Conservation (phyloP, 2,797 vertebrate species). For the Rhabdophis nuchalis region DNA sequence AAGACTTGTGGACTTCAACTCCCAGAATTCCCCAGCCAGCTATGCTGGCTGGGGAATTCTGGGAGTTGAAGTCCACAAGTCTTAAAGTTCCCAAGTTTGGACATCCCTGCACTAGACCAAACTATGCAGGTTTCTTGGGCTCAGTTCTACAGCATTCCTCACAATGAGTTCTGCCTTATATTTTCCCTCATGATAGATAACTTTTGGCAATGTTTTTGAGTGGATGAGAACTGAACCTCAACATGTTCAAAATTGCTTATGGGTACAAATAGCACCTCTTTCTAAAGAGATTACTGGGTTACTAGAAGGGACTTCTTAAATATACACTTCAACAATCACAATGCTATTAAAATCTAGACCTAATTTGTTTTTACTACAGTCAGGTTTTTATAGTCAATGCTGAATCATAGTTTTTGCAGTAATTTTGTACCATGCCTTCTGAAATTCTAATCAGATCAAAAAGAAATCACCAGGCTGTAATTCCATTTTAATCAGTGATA, state of each 20-base stretch:
- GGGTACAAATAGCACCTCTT: not conserved
- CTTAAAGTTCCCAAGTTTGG: no score
- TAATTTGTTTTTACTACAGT: not conserved
- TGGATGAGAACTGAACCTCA: not conserved
- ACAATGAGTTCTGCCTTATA: not conserved
- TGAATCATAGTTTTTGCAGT: not conserved
- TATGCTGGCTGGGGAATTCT: no score
- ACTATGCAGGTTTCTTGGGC: not conserved
- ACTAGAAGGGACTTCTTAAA: not conserved
- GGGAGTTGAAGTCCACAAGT: no score
- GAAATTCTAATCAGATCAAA: not conserved
- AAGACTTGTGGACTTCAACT: no score
- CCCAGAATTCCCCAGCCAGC: no score
- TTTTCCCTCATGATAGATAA: not conserved
- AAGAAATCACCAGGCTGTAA: not conserved
- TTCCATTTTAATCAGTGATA: not conserved
- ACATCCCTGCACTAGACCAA: not conserved
- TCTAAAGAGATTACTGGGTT: not conserved
- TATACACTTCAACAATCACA: not conserved
- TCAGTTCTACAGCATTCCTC: not conserved
- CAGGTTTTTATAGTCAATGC: not conserved
- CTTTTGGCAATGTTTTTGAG: not conserved
- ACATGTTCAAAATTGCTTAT: not conserved
- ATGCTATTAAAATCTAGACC: not conserved
- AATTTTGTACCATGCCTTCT: not conserved